Evolutionary conservation across 2,888 invertebrate species (phyloP).

Genomic region (Hypena proboscidalis): DNA sequence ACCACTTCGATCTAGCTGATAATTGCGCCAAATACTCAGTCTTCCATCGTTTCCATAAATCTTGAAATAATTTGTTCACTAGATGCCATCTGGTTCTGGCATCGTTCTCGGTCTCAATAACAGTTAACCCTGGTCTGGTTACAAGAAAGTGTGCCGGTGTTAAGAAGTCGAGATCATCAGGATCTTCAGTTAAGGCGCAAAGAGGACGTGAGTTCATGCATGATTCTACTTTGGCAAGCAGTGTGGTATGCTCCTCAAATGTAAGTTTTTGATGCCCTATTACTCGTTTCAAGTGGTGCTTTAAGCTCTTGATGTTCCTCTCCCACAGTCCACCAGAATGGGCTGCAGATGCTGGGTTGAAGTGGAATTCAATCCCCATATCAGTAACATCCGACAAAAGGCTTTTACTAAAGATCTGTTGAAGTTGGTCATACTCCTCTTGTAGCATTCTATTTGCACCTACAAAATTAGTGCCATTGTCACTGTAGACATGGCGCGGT

Average conservation of each 20-base stretch:
- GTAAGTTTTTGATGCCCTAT: too few relatives aligned
- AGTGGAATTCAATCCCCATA: too few relatives aligned
- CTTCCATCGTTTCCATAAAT: too few relatives aligned
- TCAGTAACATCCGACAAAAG: too few relatives aligned
- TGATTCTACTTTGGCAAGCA: not conserved
- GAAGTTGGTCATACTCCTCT: slow-evolving; percentile 1
- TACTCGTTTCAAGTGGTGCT: too few relatives aligned
- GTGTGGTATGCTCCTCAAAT: not conserved
- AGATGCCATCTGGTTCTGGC: too few relatives aligned
- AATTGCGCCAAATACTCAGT: too few relatives aligned
- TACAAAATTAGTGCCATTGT: slow-evolving; percentile 5
- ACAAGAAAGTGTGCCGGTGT: not conserved
- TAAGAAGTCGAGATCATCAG: not conserved
- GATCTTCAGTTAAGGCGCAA: not conserved
- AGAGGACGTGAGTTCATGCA: not conserved
- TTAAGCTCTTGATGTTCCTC: not conserved
- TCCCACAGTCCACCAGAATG: not conserved
- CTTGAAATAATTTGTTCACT: too few relatives aligned
- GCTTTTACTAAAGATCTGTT: not conserved
- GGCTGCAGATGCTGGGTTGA: too few relatives aligned
- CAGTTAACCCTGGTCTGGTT: not conserved
- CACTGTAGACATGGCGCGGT: slow-evolving; percentile 1
- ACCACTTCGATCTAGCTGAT: too few relatives aligned
- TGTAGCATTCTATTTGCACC: slow-evolving; percentile 3
- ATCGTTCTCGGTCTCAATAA: too few relatives aligned